Evolutionary conservation across 2,113 vertebrate species (phyloP), one percentile per base, ranked within the genome.

Genomic region (Glaucidium brasilianum): DNA sequence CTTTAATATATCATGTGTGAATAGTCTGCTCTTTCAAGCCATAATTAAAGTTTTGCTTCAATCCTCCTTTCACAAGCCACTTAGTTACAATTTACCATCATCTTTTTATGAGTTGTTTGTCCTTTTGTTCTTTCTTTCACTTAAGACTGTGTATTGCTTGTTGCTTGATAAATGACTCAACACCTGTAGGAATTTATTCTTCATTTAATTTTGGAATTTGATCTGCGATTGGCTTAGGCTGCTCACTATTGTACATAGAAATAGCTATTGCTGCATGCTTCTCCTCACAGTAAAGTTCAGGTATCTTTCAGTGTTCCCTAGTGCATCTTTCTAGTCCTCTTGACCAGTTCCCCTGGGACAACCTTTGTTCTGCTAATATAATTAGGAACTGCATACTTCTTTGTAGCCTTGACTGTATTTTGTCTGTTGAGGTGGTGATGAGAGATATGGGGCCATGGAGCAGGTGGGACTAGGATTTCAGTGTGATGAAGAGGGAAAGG

Each of bases 1-100:
- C 71, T 91, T 52, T 80, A 81, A 47, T 67, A 29, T 72, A 67
- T 76, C 66, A 91, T 92, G 53, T 82, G 19, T 90, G 84, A 90
- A 43, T 79, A 96, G 56, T 34, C 53, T 85, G 27, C 27, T 95
- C 69, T 75, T 96, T 91, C 82, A 66, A 87, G 53, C 73, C 17
- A 32, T 92, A 86, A 92, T 92, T 95, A 90, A 92, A 82, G 60
- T 90, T 96, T 91, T 95, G 39, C 84, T 94, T 91, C 73, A 82
- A 2, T 91, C 88, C 29, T 83, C 11, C 81, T 96, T 92, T 89
- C 77, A 37, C 81, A 78, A 68, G 14, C 53, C 32, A 8, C 30
- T 85, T 64, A 39, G 39, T 39, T 39, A 56, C 0, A 18, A 72
- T 90, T 81, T 91, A 35, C 47, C 30, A 11, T 87, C 19, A 10